phyloP scores from a whole-genome alignment of 2,888 invertebrate species.

The Tipula helvola region DNA sequence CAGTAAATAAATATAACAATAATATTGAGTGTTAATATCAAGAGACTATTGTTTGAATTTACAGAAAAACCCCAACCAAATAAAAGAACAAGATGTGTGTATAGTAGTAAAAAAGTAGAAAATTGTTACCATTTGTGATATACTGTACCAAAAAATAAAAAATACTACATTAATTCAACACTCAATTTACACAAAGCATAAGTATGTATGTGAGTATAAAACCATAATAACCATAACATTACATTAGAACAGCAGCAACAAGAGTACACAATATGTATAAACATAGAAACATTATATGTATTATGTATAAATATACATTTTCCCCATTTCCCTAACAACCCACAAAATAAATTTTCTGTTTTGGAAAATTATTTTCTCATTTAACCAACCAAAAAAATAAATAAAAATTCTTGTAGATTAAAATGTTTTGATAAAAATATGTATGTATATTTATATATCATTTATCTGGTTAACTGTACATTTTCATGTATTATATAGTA shows the following conservation, averaged over 20 bases:
- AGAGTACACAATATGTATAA: not conserved
- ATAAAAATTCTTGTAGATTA: not conserved
- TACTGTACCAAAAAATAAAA: not conserved
- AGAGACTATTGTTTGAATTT: not conserved
- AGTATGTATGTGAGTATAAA: not conserved
- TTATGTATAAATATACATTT: not conserved
- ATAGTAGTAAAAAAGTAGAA: not conserved
- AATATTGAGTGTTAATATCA: not conserved
- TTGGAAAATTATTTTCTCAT: constrained; percentile 4
- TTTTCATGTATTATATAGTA: not conserved
- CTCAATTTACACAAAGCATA: not conserved
- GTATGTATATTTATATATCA: not conserved
- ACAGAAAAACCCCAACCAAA: not conserved
- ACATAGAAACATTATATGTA: not conserved
- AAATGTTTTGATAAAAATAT: not conserved
- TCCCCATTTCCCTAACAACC: not conserved
- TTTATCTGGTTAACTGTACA: not conserved
- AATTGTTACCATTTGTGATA: not conserved
- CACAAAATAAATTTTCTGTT: not conserved
- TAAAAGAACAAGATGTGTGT: not conserved
- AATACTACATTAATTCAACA: not conserved
- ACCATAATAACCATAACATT: not conserved
- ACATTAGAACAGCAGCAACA: not conserved
- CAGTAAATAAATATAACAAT: not conserved
- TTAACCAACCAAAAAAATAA: not conserved